These are phyloP conservation scores for Leucoma salicis DNA, from an alignment of 2,888 invertebrate genomes.

Conservation along the genomic window DNA sequence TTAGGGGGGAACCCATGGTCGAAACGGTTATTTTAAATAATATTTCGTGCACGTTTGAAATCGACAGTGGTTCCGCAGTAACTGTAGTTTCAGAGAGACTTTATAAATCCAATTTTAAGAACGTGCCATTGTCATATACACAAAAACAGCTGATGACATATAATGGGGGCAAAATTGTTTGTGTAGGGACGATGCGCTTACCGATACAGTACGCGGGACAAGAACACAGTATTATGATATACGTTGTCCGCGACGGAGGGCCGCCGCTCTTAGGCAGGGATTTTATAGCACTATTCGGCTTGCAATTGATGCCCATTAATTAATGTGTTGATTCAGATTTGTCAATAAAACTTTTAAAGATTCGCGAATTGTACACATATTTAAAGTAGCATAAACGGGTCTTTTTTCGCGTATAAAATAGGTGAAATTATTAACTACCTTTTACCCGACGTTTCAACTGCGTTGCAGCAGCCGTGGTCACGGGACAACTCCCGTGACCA, in stretches of 20 bases:
- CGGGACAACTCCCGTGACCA: too few relatives aligned
- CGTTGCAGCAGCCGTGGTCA: too few relatives aligned
- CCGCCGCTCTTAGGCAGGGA: background rate
- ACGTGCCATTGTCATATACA: background rate
- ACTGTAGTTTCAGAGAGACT: background rate
- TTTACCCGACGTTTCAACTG: too few relatives aligned
- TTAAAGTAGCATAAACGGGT: too few relatives aligned
- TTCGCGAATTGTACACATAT: too few relatives aligned
- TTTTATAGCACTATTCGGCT: background rate
- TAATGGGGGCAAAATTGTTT: background rate
- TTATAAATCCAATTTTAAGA: background rate
- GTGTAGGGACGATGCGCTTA: background rate
- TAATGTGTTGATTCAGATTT: background rate
- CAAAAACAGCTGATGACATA: background rate
- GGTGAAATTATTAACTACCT: too few relatives aligned
- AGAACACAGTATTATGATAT: background rate
- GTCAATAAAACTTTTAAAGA: background rate
- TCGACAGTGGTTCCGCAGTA: slow-evolving; percentile 1
- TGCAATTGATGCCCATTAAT: background rate
- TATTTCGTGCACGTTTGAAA: background rate
- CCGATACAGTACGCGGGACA: background rate
- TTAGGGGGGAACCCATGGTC: slow-evolving; percentile 1
- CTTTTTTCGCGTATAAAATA: too few relatives aligned
- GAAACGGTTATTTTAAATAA: background rate
- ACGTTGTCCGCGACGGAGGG: background rate